These are phyloP conservation scores for Petrolisthes manimaculis DNA, from an alignment of 2,888 invertebrate species.

Conservation along the genomic window DNA sequence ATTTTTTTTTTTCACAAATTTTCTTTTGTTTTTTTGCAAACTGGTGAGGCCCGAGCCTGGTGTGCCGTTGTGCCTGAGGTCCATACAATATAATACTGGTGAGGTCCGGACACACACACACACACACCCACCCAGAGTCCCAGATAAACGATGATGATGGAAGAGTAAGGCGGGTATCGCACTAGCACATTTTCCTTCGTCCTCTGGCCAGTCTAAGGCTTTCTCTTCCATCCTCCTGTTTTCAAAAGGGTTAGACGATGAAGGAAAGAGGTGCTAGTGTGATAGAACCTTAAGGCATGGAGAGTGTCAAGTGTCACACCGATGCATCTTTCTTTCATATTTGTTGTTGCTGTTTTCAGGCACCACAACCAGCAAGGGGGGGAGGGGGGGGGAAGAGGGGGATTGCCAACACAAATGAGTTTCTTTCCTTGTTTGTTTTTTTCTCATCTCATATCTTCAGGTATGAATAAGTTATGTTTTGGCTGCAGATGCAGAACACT, in stretches of 20 bases:
- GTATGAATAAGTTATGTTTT: too few species aligned
- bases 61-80: slow-evolving; percentile 46
- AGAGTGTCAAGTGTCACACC: slow-evolving; percentile 47
- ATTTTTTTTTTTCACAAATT: background rate
- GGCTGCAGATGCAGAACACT: too few species aligned
- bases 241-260: too few species aligned
- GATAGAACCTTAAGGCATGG: slow-evolving; percentile 21
- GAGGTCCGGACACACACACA: background rate
- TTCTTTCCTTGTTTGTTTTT: too few species aligned
- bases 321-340: slow-evolving; percentile 24
- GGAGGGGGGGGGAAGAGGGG: background rate
- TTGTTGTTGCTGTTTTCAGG: background rate
- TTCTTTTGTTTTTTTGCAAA: slow-evolving; percentile 21
- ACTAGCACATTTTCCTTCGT: too few species aligned
- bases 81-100: slow-evolving; percentile 48
- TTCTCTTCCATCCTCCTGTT: too few species aligned
- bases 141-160: slow-evolving; percentile 17
- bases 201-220: too few species aligned
- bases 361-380: background rate
- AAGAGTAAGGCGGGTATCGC: slow-evolving; percentile 22
- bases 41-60: slow-evolving; percentile 25
- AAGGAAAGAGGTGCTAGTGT: too few species aligned
- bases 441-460: too few species aligned
- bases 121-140: slow-evolving; percentile 33
- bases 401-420: background rate